These are phyloP conservation scores for Papilio demoleus DNA, from an alignment of 2,888 invertebrate genomes.

Conservation along the genomic window DNA sequence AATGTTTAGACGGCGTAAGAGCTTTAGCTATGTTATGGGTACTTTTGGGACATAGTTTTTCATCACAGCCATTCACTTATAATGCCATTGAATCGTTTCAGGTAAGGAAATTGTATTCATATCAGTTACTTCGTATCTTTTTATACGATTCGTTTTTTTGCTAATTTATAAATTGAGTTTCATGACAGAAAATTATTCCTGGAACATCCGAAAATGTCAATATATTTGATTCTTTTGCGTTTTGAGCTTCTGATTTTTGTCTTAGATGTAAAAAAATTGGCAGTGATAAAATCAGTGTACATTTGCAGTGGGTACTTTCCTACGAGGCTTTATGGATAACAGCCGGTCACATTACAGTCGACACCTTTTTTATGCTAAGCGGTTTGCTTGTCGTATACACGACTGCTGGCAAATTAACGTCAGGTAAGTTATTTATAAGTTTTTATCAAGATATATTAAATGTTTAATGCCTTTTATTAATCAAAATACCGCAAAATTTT, in stretches of 20 bases:
- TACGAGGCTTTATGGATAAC: constrained; percentile 64
- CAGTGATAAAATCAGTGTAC: too few relatives aligned
- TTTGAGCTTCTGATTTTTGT: too few relatives aligned
- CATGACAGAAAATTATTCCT: too few relatives aligned
- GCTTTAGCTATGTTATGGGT: constrained; percentile 79
- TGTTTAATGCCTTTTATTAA: too few relatives aligned
- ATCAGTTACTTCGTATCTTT: background rate
- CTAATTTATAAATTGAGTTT: too few relatives aligned
- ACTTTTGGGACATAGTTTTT: constrained; percentile 69
- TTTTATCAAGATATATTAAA: too few relatives aligned
- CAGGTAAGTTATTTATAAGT: constrained; percentile 58
- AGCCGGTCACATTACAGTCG: constrained; percentile 81
- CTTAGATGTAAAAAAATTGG: too few relatives aligned
- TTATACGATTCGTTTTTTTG: background rate
- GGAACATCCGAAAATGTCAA: too few relatives aligned
- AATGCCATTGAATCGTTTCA: constrained; percentile 54
- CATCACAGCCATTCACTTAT: constrained; percentile 47
- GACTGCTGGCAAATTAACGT: constrained; percentile 60
- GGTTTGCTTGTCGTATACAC: constrained; percentile 69
- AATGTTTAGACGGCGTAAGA: constrained; percentile 77
- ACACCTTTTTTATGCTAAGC: constrained; percentile 84
- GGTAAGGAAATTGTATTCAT: constrained; percentile 52
- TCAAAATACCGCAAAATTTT: too few relatives aligned
- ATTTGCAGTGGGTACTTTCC: constrained; percentile 67
- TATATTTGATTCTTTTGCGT: too few relatives aligned